Percentiles rank a stretch among this genome's conserved stretches.
Conservation (phyloP, 2,113 vertebrate genomes). For the Zosterops hypoxanthus region DNA sequence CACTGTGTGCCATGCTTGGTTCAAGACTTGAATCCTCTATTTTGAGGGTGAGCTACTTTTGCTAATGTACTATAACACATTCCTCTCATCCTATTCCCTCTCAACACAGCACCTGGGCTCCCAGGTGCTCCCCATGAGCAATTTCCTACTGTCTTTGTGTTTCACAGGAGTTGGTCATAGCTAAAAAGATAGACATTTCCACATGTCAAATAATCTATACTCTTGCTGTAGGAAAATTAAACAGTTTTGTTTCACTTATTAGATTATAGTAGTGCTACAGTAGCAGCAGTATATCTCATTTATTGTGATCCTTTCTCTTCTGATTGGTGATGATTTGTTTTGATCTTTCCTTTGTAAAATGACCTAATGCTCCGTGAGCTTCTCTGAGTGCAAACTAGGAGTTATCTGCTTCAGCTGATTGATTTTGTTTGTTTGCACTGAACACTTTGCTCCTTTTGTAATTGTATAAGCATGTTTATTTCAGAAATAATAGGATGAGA, state of each 20-base stretch:
- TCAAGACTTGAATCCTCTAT: not conserved
- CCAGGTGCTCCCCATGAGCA: not conserved
- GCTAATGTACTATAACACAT: not conserved
- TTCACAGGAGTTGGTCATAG: not conserved
- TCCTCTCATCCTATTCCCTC: not conserved
- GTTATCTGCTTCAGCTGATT: not conserved
- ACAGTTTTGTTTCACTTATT: not conserved
- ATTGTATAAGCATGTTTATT: not conserved
- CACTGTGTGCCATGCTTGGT: accelerated
- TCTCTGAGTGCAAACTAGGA: not conserved
- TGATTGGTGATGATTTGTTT: not conserved
- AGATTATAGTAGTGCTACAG: not conserved
- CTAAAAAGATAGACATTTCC: not conserved
- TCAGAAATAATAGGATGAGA: not conserved
- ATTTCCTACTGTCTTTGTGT: not conserved
- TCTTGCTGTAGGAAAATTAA: not conserved
- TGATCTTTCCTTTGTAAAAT: not conserved
- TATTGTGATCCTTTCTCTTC: not conserved
- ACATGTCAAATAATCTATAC: not conserved
- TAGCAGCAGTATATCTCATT: not conserved
- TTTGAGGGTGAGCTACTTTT: not conserved
- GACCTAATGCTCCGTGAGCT: not conserved
- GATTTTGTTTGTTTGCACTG: not conserved
- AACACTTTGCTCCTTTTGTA: not conserved
- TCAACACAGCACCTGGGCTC: not conserved